phyloP scores from a whole-genome alignment of 2,888 invertebrate species.

The Cremastinae sp. region DNA sequence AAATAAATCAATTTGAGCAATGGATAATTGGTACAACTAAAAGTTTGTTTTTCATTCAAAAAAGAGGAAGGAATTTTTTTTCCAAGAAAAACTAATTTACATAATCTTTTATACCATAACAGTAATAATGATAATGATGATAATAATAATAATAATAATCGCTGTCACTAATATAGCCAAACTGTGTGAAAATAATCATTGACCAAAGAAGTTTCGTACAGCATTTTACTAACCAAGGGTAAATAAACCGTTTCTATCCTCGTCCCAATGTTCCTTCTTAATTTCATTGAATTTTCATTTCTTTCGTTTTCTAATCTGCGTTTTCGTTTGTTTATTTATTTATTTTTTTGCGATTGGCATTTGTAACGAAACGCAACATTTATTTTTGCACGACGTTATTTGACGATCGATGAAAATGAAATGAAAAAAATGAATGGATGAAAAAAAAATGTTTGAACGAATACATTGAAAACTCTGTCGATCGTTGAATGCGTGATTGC shows the following conservation, averaged over 20 bases:
- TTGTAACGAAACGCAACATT: constrained; percentile 28
- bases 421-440: constrained; percentile 13
- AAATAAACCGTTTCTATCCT: constrained; percentile 52
- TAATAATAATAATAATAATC: constrained; percentile 41
- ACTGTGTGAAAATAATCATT: constrained; percentile 50
- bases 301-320: constrained; percentile 40
- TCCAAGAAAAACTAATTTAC: neutral
- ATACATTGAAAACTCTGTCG: constrained; percentile 12
- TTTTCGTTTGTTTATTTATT: constrained; percentile 65
- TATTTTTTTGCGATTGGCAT: constrained; percentile 63
- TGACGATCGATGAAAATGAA: constrained; percentile 23
- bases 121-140: too few species aligned
- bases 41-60: constrained; percentile 2
- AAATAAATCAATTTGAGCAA: neutral
- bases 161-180: constrained; percentile 60
- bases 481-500: constrained; percentile 18
- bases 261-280: constrained; percentile 36
- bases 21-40: too few species aligned
- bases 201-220: constrained; percentile 48
- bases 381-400: constrained; percentile 46
- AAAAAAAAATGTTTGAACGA: constrained; percentile 10
- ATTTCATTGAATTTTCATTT: constrained; percentile 42
- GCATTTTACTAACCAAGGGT: constrained; percentile 59
- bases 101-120: constrained; percentile 4
- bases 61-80: constrained; percentile 6